Conservation (phyloP, 1,140 invertebrate species). For the Hyphantria cunea region DNA sequence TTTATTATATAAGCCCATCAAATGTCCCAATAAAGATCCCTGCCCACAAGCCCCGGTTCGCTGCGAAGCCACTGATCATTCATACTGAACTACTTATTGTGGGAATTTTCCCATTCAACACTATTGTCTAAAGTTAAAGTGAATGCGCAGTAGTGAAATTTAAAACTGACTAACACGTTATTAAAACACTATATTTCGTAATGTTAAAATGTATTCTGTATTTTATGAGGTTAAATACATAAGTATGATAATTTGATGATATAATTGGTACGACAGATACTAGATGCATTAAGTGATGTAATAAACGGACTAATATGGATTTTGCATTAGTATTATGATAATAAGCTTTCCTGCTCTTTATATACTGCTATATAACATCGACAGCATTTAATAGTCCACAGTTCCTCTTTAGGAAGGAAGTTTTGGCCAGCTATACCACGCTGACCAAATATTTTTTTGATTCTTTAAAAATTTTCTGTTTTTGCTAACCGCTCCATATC, state of each 20-base stretch:
- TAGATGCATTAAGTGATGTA: background rate
- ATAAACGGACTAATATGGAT: no score
- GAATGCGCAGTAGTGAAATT: background rate
- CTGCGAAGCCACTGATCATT: background rate
- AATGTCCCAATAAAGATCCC: background rate
- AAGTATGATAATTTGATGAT: background rate
- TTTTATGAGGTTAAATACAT: no score
- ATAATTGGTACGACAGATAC: background rate
- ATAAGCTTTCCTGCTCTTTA: no score
- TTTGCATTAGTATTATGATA: no score
- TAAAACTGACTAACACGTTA: slow-evolving; percentile 1
- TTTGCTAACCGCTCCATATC: no score
- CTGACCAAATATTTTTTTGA: no score
- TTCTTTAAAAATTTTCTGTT: no score
- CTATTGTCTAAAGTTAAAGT: background rate
- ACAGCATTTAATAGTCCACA: no score
- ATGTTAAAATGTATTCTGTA: background rate
- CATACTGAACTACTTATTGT: slow-evolving; percentile 1
- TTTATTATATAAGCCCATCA: background rate
- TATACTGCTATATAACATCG: no score
- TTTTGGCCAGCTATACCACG: no score
- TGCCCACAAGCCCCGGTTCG: background rate
- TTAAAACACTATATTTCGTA: background rate
- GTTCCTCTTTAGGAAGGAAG: no score
- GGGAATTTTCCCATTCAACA: slow-evolving; percentile 2